Evolutionary conservation across 37 sponge, comb jelly and placozoan species (phyloP), one percentile per base, ranked within the genome.

Genomic region (Mnemiopsis leidyi): DNA sequence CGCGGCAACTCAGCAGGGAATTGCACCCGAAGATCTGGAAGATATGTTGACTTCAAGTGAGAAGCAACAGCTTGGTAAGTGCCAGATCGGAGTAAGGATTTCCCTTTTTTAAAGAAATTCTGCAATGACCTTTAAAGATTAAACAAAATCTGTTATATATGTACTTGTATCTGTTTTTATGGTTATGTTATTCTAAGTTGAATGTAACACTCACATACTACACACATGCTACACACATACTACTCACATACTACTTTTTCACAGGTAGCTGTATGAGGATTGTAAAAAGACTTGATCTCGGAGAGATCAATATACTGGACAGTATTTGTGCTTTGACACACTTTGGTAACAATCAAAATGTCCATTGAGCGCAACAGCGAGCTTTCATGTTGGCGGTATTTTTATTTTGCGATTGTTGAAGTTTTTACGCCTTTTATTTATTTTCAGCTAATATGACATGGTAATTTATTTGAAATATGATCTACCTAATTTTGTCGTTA

Each of bases 31-130:
- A 1, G 61, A 85, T 2, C 90, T 85, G 23, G 90, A 85, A 61
- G 90, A 85, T 40, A 85, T 85, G 90, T 28, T 85, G 90, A 85
- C 90, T 36, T 40, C 40, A 1, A 85, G 90, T 29, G 90, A 85
- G 48, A 85, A 85, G 23, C 90, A 85, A 28, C 90, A 85, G 26
- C 48, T 85, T 36, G 90, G 61, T 85, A n/a, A 26, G 61, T 77
- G 18, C 61, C 5, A n/a, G n/a, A n/a, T n/a, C n/a, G n/a, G n/a
- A n/a, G n/a, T n/a, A n/a, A n/a, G n/a, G n/a, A n/a, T n/a, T n/a
- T n/a, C n/a, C n/a, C n/a, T n/a, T n/a, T n/a, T n/a, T n/a, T n/a
- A n/a, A n/a, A n/a, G n/a, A n/a, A n/a, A n/a, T n/a, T n/a, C n/a
- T n/a, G n/a, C n/a, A n/a, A n/a, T n/a, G n/a, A n/a, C n/a, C n/a